Evolutionary conservation across 2,888 invertebrate species (phyloP).

Genomic region (Deroplatys truncata): DNA sequence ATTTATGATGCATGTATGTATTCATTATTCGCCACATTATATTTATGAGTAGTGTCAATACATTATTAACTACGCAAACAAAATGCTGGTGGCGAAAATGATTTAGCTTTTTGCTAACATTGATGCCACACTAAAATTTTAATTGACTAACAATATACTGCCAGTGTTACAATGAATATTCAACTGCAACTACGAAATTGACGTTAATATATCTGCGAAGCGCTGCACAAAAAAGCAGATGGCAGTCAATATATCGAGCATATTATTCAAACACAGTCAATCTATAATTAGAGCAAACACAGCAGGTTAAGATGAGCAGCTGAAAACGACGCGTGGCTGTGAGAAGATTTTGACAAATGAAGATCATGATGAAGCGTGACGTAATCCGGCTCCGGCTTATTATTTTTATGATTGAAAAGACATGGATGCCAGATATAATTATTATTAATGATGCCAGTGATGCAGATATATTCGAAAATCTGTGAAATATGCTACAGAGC

Average conservation of each 20-base stretch:
- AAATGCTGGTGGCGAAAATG: neutral
- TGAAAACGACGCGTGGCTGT: neutral
- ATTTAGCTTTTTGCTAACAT: neutral
- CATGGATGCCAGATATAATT: too few relatives aligned
- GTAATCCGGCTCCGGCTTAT: neutral
- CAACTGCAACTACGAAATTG: neutral
- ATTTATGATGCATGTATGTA: neutral
- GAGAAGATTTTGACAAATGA: neutral
- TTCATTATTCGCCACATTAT: neutral
- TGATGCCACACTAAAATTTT: neutral
- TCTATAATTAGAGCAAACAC: neutral
- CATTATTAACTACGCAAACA: neutral
- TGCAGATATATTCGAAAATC: too few relatives aligned
- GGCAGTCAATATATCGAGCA: neutral
- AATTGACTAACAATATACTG: neutral
- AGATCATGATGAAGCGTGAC: neutral
- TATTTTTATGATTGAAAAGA: too few relatives aligned
- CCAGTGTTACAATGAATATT: neutral
- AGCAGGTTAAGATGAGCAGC: neutral
- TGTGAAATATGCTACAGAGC: too few relatives aligned
- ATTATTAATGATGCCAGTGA: too few relatives aligned
- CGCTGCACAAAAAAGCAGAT: neutral
- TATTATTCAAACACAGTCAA: neutral
- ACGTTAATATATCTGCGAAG: neutral
- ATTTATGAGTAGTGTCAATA: neutral